Percentiles rank a stretch among this genome's conserved stretches.
These are phyloP conservation scores for Dolichotis patagonum DNA, from an alignment of 2,113 vertebrate genomes.

Conservation along the genomic window DNA sequence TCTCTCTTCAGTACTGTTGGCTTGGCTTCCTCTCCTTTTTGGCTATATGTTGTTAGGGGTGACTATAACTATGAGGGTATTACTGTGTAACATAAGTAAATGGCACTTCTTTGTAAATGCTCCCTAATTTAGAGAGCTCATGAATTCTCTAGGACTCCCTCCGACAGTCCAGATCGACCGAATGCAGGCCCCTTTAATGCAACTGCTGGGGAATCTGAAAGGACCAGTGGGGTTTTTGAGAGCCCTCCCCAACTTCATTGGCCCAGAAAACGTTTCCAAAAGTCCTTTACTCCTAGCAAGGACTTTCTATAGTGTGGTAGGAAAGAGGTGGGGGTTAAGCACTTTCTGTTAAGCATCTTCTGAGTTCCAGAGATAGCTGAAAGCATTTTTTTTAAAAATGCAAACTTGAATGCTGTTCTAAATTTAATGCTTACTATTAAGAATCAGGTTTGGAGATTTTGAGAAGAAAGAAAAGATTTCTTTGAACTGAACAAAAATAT, in stretches of 20 bases:
- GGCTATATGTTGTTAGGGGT: constrained; percentile 14
- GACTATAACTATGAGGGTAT: not conserved
- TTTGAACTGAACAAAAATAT: constrained; percentile 65
- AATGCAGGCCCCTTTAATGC: not conserved
- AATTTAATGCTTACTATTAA: constrained; percentile 67
- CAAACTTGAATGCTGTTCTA: constrained; percentile 65
- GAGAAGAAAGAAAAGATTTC: constrained; percentile 62
- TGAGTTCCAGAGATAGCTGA: constrained; percentile 53
- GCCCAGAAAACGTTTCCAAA: not conserved
- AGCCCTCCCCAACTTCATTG: not conserved
- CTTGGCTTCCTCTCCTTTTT: not conserved
- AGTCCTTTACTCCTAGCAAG: not conserved
- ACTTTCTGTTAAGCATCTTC: constrained; percentile 51
- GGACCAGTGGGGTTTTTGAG: not conserved
- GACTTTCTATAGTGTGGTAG: not conserved
- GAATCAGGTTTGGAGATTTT: constrained; percentile 53
- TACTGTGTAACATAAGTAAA: not conserved
- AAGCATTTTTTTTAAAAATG: constrained; percentile 2
- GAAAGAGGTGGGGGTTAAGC: not conserved
- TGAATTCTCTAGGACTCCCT: not conserved
- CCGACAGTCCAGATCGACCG: not conserved
- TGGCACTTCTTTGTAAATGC: constrained; percentile 37
- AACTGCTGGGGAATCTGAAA: not conserved
- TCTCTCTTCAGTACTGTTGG: not conserved
- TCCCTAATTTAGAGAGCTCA: constrained; percentile 20